Evolutionary conservation across 2,113 vertebrate species (phyloP), one percentile per base, ranked within the genome.

Genomic region (Seriola dumerili): DNA sequence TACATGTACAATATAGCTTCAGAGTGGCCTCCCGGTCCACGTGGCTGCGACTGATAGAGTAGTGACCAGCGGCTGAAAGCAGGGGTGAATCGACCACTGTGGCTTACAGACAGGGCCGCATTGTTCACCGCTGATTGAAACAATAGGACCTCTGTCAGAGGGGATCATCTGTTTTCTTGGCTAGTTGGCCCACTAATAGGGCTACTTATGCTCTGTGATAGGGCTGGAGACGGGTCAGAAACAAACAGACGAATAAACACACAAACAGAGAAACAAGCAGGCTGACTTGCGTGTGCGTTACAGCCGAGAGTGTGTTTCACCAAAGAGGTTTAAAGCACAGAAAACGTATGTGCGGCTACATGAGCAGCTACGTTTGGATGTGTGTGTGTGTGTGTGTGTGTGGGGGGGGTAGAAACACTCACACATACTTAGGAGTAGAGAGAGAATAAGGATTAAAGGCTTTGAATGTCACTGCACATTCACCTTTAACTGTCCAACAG

Each of bases 111-210:
- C 90, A 94, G 89, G 82, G 62, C 73, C 1, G 50, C 82, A 88
- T 94, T 94, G 93, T 93, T 91, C 9, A 17, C 57, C 14, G 54
- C 77, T 69, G 70, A 72, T 44, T 5, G 25, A 68, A 92, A 94
- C 92, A 94, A 93, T 92, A 89, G 89, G 66, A 76, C 50, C 85
- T 93, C 90, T 94, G 92, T 93, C 90, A 73, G 80, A 76, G 55
- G 68, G 90, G 91, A 91, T 93, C 91, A 94, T 94, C 90, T 91
- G 89, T 93, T 94, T 91, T 93, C 88, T 88, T 94, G 94, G 92
- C 90, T 80, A 93, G 90, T 88, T 91, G 91, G 89, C 80, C 80
- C 12, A 44, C 81, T 94, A 94, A 94, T 92, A 91, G 87, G 85
- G 90, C 91, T 89, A 86, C 88, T 93, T 92, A 94, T 89, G 91